Evolutionary conservation across 1,140 invertebrate genomes (phyloP).

Genomic region (Cyclargus thomasi): DNA sequence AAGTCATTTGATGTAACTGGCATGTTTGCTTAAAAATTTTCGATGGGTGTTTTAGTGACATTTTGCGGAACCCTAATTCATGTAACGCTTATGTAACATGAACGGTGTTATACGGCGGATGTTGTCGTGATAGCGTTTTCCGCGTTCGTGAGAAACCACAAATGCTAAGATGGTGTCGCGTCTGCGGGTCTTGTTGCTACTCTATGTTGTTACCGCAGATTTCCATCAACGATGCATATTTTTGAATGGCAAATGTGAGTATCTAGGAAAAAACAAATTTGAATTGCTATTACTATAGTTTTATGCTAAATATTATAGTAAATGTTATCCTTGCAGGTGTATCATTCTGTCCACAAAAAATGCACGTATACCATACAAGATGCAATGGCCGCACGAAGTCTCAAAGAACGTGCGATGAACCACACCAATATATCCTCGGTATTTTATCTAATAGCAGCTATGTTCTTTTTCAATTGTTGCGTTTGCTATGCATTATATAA

Average conservation of each 20-base stretch:
- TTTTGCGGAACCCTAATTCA: background rate
- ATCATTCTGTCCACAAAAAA: constrained; percentile 39
- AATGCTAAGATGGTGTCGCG: constrained; percentile 25
- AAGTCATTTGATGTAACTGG: too few relatives aligned
- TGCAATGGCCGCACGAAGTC: constrained; percentile 46
- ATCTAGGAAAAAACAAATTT: background rate
- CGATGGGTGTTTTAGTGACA: background rate
- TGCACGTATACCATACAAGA: constrained; percentile 53
- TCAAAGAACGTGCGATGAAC: constrained; percentile 41
- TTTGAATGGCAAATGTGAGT: constrained; percentile 39
- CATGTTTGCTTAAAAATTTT: background rate
- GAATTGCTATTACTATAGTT: background rate
- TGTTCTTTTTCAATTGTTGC: background rate
- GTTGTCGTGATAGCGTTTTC: background rate
- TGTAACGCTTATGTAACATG: background rate
- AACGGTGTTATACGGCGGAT: background rate
- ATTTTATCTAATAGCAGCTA: background rate
- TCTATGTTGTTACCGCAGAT: constrained; percentile 24
- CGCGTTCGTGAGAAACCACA: constrained; percentile 5
- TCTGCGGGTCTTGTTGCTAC: constrained; percentile 24
- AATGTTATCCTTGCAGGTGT: constrained; percentile 40
- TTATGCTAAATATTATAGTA: too few relatives aligned
- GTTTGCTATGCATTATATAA: too few relatives aligned
- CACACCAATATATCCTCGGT: constrained; percentile 37
- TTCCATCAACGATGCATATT: constrained; percentile 35